Evolutionary conservation across 2,113 vertebrate genomes (phyloP), one percentile per base, ranked within the genome.

Genomic region (Myotis brandtii): DNA sequence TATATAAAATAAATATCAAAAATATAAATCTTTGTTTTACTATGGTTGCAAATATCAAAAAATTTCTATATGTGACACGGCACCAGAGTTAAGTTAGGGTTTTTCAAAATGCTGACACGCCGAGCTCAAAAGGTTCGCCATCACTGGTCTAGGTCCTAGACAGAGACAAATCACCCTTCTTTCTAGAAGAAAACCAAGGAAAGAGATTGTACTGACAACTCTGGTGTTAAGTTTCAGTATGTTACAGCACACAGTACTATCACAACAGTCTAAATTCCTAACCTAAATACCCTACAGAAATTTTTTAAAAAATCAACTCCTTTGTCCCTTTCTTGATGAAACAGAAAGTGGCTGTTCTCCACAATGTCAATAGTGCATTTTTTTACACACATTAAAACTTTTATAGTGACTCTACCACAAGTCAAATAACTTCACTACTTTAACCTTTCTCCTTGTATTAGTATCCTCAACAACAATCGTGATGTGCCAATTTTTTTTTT

Each of bases 161-260:
- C 8, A 86, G 52, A 92, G 5, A 75, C 37, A 76, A 5, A 37
- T 6, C 34, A 72, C 0, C 40, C 40, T 11, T 75, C n/a, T 79
- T 59, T 88, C 84, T 66, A 52, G 20, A 84, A 82, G 86, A 84
- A 92, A 90, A 94, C 13, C 25, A 66, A 82, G 25, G 18, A 77
- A 92, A 84, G 23, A 62, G 66, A 83, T 8, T 27, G 18, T 14
- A 48, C 11, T 7, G 23, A 48, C 27, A 43, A 10, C 75, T 80
- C 69, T 46, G 43, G 79, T 34, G 32, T 48, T 25, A 72, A 16
- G 32, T 37, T 48, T 70, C 69, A 77, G 0, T 14, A 50, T 30
- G 90, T 76, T 46, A 80, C 43, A 89, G 50, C 32, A 43, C 86
- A 72, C 16, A n/a, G 62, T 9, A 11, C 77, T n/a, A 72, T 46